Percentiles rank a stretch among this genome's conserved stretches.
Conservation (phyloP, 92 coral and sea anemone genomes). For the Porites lobata region DNA sequence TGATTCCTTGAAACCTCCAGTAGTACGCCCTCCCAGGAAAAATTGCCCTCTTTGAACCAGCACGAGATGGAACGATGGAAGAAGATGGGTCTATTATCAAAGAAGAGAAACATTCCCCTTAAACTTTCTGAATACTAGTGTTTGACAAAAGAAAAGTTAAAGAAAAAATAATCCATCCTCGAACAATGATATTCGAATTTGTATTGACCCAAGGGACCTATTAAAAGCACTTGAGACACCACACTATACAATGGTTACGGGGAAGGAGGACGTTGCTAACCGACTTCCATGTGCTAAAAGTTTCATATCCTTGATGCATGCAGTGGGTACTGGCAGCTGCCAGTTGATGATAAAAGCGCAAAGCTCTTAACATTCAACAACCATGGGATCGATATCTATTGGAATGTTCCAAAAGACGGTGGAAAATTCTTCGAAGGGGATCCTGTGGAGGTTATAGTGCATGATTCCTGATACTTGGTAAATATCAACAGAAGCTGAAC, state of each 20-base stretch:
- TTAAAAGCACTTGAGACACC: conserved; percentile 31
- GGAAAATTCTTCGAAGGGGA: conserved; percentile 50
- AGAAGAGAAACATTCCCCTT: conserved; percentile 59
- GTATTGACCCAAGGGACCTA: conserved; percentile 57
- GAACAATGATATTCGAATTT: conserved; percentile 33
- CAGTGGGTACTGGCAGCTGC: conserved; percentile 67
- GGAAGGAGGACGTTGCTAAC: conserved; percentile 41
- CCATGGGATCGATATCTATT: conserved; percentile 56
- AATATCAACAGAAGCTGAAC: not conserved
- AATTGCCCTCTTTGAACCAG: not conserved
- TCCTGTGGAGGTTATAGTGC: conserved; percentile 1
- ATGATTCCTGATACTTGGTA: conserved; percentile 56
- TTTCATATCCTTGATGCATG: conserved; percentile 55
- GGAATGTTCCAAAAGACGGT: conserved; percentile 71
- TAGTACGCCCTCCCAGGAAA: conserved; percentile 58
- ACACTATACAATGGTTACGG: conserved; percentile 52
- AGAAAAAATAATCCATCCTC: conserved; percentile 41
- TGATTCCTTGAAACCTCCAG: conserved; percentile 31
- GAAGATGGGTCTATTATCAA: not conserved
- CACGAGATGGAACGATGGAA: conserved; percentile 41
- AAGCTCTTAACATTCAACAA: conserved; percentile 62
- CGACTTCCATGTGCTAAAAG: not conserved
- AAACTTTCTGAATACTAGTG: conserved; percentile 55
- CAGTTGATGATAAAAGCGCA: conserved; percentile 54
- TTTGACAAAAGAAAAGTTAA: conserved; percentile 54